These are phyloP conservation scores for Callipepla squamata DNA, from an alignment of 2,113 vertebrate species.

Conservation along the genomic window DNA sequence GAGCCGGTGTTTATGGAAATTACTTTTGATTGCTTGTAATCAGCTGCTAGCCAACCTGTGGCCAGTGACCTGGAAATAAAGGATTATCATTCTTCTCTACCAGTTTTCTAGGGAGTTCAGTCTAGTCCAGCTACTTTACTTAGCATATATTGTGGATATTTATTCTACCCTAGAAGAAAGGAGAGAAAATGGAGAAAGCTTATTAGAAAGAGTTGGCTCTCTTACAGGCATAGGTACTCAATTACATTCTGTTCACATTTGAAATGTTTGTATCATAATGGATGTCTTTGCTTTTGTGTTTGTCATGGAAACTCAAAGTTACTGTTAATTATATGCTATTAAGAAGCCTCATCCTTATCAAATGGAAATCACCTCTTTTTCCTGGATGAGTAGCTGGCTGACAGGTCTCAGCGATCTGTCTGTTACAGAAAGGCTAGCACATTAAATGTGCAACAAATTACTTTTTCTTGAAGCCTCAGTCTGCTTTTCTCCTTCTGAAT, in stretches of 20 bases:
- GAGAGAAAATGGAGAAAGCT: background rate
- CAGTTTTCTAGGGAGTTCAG: background rate
- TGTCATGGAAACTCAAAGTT: constrained; percentile 31
- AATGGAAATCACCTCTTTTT: constrained; percentile 40
- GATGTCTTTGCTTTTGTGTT: constrained; percentile 26
- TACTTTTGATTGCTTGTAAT: background rate
- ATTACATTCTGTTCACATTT: background rate
- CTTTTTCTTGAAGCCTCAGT: background rate
- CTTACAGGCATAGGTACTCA: background rate
- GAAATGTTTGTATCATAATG: constrained; percentile 44
- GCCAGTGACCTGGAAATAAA: background rate
- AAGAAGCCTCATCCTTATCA: constrained; percentile 42
- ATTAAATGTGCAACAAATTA: constrained; percentile 2
- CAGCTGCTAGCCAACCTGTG: background rate
- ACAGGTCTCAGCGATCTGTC: background rate
- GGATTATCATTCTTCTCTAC: background rate
- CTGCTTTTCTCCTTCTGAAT: constrained; percentile 12
- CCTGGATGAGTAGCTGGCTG: background rate
- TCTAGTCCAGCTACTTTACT: background rate
- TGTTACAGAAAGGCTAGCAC: background rate
- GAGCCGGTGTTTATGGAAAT: background rate
- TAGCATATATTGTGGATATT: background rate
- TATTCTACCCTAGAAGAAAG: background rate
- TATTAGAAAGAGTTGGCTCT: background rate
- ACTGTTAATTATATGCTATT: constrained; percentile 11